phyloP scores from a whole-genome alignment of 2,888 invertebrate species.

The Rhamphomyia laevipes region DNA sequence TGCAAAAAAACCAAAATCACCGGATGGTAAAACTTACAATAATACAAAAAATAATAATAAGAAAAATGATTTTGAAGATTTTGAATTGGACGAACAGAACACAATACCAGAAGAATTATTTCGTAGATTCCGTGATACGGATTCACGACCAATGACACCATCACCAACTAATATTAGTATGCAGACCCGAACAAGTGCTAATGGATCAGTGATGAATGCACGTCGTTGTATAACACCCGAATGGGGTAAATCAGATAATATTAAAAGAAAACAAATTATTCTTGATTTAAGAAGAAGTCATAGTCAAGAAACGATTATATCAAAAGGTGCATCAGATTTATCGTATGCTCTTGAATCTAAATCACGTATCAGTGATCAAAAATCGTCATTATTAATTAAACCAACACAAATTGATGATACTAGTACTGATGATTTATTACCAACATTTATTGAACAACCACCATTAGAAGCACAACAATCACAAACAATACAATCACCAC shows the following conservation, averaged over 20 bases:
- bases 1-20: slow-evolving; percentile 19
- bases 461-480: neutral
- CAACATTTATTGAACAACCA: neutral
- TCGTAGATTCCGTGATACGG: slow-evolving; percentile 71
- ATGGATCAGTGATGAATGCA: slow-evolving; percentile 37
- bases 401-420: slow-evolving; percentile 20
- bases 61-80: slow-evolving; percentile 7
- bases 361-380: neutral
- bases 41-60: slow-evolving; percentile 3
- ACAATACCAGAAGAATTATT: slow-evolving; percentile 66
- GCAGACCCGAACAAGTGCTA: slow-evolving; percentile 53
- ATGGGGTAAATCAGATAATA: slow-evolving; percentile 41
- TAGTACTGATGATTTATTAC: neutral
- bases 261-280: slow-evolving; percentile 52
- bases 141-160: slow-evolving; percentile 70
- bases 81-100: slow-evolving; percentile 33
- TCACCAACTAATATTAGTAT: slow-evolving; percentile 65
- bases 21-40: slow-evolving; percentile 11
- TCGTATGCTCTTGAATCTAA: slow-evolving; percentile 24
- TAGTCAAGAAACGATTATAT: slow-evolving; percentile 42
- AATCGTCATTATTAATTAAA: slow-evolving; percentile 21
- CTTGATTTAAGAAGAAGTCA: slow-evolving; percentile 47
- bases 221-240: slow-evolving; percentile 60
- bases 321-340: slow-evolving; percentile 40
- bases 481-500: slow-evolving; percentile 4